These are phyloP conservation scores for Alexandromys fortis DNA, from an alignment of 2,113 vertebrate genomes.

Conservation along the genomic window DNA sequence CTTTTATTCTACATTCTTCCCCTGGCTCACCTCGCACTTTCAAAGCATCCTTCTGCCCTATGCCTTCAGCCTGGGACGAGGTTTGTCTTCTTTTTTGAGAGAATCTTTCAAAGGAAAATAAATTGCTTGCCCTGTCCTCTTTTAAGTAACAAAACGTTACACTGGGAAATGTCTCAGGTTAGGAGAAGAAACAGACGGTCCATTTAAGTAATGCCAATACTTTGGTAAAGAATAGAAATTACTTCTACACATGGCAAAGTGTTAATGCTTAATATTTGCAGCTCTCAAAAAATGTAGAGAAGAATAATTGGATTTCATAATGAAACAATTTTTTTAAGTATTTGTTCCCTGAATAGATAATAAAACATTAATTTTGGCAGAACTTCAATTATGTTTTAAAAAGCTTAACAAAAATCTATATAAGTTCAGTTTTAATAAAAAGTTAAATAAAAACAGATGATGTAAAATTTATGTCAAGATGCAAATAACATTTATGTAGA, in stretches of 20 bases:
- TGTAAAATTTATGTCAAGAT: background rate
- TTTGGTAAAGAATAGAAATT: background rate
- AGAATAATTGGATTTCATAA: background rate
- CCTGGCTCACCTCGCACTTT: constrained; percentile 21
- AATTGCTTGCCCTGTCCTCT: constrained; percentile 28
- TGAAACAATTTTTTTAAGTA: background rate
- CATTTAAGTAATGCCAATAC: background rate
- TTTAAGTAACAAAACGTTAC: constrained; percentile 6
- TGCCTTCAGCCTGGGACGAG: constrained; percentile 43
- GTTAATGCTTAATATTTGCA: background rate
- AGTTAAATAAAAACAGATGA: background rate
- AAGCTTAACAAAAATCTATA: background rate
- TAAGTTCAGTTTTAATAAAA: background rate
- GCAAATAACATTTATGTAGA: background rate
- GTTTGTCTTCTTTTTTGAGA: constrained; percentile 40
- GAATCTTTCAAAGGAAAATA: constrained; percentile 64
- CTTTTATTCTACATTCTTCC: background rate
- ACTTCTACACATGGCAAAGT: background rate
- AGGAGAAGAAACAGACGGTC: background rate
- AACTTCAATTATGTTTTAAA: background rate
- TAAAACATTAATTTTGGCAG: background rate
- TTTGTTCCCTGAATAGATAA: background rate
- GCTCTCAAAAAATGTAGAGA: background rate
- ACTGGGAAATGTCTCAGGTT: background rate
- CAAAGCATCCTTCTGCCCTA: constrained; percentile 28